Evolutionary conservation across 2,797 vertebrate species (phyloP).

Genomic region (Arrhamphus sclerolepis): DNA sequence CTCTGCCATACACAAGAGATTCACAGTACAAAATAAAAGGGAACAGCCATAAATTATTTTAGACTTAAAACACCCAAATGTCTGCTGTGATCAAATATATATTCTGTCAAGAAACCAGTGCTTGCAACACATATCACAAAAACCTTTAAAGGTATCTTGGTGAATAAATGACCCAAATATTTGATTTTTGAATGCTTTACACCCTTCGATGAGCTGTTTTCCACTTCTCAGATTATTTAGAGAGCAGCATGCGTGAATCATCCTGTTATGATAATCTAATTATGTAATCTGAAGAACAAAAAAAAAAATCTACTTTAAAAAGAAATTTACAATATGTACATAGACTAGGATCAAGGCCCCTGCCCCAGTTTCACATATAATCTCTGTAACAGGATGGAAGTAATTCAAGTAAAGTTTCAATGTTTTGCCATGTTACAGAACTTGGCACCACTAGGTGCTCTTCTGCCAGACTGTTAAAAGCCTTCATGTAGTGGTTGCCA

Average conservation of each 20-base stretch:
- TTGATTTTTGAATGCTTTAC: neutral
- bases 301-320: constrained; percentile 11
- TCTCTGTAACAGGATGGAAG: constrained; percentile 45
- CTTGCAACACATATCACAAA: neutral
- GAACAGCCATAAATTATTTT: neutral
- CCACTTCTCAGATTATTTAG: neutral
- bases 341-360: neutral
- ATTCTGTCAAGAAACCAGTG: constrained; percentile 7
- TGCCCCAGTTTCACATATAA: constrained; percentile 26
- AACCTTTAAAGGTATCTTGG: neutral
- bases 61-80: neutral
- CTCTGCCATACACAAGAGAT: constrained; percentile 16
- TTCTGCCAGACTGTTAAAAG: constrained; percentile 18
- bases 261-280: neutral
- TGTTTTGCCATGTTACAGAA: neutral
- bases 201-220: neutral
- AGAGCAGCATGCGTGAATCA: neutral
- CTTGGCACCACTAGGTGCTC: constrained; percentile 1
- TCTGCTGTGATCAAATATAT: constrained; percentile 5
- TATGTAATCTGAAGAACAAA: neutral
- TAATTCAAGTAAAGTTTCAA: constrained; percentile 32
- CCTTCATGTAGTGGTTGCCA: constrained; percentile 7
- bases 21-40: constrained; percentile 4
- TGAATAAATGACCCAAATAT: constrained; percentile 1
- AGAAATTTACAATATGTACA: constrained; percentile 44